Conservation (phyloP, 2,888 invertebrate genomes). For the Pyrrhosoma nymphula region DNA sequence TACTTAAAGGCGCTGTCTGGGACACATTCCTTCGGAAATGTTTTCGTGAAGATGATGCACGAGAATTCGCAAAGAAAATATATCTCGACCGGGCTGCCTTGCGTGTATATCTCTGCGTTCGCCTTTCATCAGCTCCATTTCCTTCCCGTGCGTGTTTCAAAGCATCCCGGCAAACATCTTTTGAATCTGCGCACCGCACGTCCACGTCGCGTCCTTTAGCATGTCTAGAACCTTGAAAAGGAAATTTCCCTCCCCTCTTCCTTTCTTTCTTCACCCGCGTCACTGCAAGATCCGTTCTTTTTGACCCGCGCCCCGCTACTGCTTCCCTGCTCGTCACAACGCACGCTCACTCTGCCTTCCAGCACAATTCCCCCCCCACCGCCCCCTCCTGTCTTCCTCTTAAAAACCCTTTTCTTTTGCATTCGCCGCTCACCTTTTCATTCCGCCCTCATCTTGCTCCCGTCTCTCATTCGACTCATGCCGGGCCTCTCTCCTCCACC, state of each 20-base stretch:
- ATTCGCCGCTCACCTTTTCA: not conserved
- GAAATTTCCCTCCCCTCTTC: not conserved
- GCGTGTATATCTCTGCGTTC: not conserved
- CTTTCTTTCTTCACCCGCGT: not conserved
- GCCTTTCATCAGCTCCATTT: slow-evolving; percentile 7
- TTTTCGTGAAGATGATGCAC: not conserved
- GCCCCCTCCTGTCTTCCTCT: not conserved
- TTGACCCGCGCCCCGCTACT: not conserved
- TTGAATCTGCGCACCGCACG: not conserved
- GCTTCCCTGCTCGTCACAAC: not conserved
- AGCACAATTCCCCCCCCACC: not conserved
- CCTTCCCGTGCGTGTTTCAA: slow-evolving; percentile 24
- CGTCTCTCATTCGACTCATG: not conserved
- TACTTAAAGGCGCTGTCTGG: not conserved
- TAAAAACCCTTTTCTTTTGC: not conserved
- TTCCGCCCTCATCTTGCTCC: not conserved
- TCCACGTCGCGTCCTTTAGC: slow-evolving; percentile 4
- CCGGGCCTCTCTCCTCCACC: not conserved
- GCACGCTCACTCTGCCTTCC: not conserved
- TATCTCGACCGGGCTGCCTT: not conserved
- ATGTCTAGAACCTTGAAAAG: not conserved
- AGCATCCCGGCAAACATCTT: not conserved
- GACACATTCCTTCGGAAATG: not conserved
- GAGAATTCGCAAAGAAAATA: not conserved
- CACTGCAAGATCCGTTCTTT: not conserved